Evolutionary conservation across 1,140 invertebrate genomes (phyloP), one percentile per base, ranked within the genome.

Genomic region (Heliothis virescens): DNA sequence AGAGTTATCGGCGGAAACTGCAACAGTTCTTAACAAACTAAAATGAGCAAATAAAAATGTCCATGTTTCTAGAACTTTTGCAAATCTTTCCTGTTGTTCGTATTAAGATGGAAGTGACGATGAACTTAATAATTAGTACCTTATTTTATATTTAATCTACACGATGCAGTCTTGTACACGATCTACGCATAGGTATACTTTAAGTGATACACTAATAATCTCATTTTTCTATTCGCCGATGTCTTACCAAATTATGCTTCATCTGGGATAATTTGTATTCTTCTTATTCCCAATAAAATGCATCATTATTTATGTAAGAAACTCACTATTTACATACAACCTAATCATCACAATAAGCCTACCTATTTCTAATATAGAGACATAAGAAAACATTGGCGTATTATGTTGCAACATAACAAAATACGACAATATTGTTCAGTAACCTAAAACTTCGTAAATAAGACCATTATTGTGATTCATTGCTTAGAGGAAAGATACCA

Each of bases 341-440:
- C 15, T 41, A 53, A 74, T 55, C 47, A 65, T 63, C 62, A 77
- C 74, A 77, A 47, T 48, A 52, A 53, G 5, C 50, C 59, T 77
- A 65, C 10, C 59, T 21, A 52, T 13, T 77, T 65, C 65, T 3
- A 77, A 59, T n/a, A 52, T 53, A 75, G 29, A 26, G 18, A 77
- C 57, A 16, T 41, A 67, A 63, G 52, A 81, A 76, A 85, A 86
- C 83, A 86, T 83, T 86, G 74, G 79, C 83, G 79, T 78, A 85
- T 85, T 85, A 82, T 72, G 82, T 85, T 83, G 15, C 15, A 7
- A 47, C 7, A 53, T 13, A 82, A 86, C 85, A 69, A 80, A 86
- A 86, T 78, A 83, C 83, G 82, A 82, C 80, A 86, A 86, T 85
- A 85, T 86, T 84, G 50, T 62, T 67, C 29, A 67, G 47, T 77